Conservation (phyloP, 2,888 invertebrate species). For the Scotopteryx bipunctaria region DNA sequence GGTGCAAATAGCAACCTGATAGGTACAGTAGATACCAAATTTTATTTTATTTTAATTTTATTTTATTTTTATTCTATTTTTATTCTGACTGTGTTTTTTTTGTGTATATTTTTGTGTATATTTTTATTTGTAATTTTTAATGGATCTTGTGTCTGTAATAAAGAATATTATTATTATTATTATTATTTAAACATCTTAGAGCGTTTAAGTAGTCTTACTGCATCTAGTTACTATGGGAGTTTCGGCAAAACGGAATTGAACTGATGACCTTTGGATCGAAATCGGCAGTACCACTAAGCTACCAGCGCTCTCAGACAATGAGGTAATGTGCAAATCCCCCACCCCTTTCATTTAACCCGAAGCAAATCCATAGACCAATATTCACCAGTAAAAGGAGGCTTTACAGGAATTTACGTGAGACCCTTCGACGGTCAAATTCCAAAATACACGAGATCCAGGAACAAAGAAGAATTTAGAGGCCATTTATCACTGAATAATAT, state of each 20-base stretch:
- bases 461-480: slow-evolving; percentile 35
- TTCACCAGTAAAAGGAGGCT: slow-evolving; percentile 18
- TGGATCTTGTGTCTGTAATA: too few species aligned
- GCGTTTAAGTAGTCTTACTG: too few species aligned
- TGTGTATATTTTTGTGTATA: too few species aligned
- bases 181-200: too few species aligned
- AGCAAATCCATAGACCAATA: slow-evolving; percentile 10
- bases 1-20: too few species aligned
- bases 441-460: slow-evolving; percentile 29
- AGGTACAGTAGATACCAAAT: too few species aligned
- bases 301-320: neutral
- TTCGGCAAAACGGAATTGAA: neutral
- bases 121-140: too few species aligned
- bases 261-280: neutral
- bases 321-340: neutral
- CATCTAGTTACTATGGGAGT: too few species aligned
- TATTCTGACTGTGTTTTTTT: too few species aligned
- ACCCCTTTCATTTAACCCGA: neutral
- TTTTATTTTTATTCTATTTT: too few species aligned
- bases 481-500: slow-evolving; percentile 51
- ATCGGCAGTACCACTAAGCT: neutral
- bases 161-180: too few species aligned
- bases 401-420: slow-evolving; percentile 25
- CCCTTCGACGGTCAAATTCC: slow-evolving; percentile 41
- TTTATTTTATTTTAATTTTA: too few species aligned